A percentile compares a stretch with the other conserved stretches of the same genome.
These are phyloP conservation scores for Malurus alboscapulatus DNA, from an alignment of 2,113 vertebrate species.

Conservation along the genomic window DNA sequence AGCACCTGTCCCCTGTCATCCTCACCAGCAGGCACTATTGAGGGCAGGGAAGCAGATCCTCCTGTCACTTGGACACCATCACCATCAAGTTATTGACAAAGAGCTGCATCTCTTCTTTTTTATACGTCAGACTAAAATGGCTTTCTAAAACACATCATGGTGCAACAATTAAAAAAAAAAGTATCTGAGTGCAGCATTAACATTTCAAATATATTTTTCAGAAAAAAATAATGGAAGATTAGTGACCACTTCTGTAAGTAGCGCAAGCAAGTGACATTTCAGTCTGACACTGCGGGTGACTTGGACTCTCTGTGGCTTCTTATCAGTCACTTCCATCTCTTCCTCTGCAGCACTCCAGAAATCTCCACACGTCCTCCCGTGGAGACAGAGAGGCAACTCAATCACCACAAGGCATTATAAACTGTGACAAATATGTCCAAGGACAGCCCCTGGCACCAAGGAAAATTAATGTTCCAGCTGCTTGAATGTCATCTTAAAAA, in stretches of 20 bases:
- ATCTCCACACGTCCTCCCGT: fast-evolving
- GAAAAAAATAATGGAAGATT: background rate
- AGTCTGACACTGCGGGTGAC: fast-evolving
- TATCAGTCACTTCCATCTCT: background rate
- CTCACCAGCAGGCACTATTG: background rate
- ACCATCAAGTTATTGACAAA: background rate
- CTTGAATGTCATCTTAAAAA: background rate
- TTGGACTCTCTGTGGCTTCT: background rate
- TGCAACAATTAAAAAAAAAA: background rate
- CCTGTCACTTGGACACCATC: background rate
- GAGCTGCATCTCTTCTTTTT: background rate
- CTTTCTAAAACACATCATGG: background rate
- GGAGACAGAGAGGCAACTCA: background rate
- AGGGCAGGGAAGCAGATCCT: background rate
- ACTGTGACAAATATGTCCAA: background rate
- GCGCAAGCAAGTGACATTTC: background rate
- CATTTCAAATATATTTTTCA: background rate
- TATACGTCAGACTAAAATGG: background rate
- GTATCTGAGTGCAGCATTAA: background rate
- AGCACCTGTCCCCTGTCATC: background rate
- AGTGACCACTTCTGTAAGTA: background rate
- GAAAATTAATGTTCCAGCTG: background rate
- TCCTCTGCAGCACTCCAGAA: background rate
- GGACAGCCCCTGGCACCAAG: background rate
- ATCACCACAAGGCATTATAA: background rate